A percentile compares a stretch with the other conserved stretches of the same genome.
These are phyloP conservation scores for Drosophila recens DNA, from an alignment of 2,888 invertebrate genomes.

Conservation along the genomic window DNA sequence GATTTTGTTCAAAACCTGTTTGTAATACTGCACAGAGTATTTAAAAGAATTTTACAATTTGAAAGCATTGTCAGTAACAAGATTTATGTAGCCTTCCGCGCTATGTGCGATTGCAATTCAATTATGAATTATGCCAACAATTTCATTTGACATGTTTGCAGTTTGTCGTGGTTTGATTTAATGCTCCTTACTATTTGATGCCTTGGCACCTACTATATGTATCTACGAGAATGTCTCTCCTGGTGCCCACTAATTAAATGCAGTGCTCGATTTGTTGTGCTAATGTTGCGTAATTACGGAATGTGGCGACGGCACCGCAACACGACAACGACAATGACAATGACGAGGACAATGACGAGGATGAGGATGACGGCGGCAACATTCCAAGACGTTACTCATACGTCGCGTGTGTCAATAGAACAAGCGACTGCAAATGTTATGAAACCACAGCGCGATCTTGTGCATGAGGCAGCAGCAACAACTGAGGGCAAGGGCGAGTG, in stretches of 20 bases:
- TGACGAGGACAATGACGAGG: slow-evolving; percentile 38
- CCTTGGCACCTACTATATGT: background rate
- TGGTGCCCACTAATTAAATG: slow-evolving; percentile 70
- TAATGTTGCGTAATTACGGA: slow-evolving; percentile 76
- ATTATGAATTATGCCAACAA: slow-evolving; percentile 78
- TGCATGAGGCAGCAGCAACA: slow-evolving; percentile 1
- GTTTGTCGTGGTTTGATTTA: slow-evolving; percentile 26
- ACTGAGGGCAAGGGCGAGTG: slow-evolving; percentile 13
- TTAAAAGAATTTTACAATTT: background rate
- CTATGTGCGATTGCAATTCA: slow-evolving; percentile 63
- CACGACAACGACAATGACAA: slow-evolving; percentile 14
- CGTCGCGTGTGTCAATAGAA: slow-evolving; percentile 78
- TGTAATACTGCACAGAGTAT: background rate
- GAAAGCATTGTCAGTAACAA: slow-evolving; percentile 28
- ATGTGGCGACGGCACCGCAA: slow-evolving; percentile 31
- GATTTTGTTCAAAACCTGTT: too few relatives aligned
- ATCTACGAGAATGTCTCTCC: background rate
- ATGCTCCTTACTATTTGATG: slow-evolving; percentile 2
- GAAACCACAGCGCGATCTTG: slow-evolving; percentile 38
- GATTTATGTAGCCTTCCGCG: slow-evolving; percentile 71
- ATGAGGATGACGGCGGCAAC: slow-evolving; percentile 62
- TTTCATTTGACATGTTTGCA: slow-evolving; percentile 62
- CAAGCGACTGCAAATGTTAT: slow-evolving; percentile 48
- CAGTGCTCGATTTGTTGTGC: slow-evolving; percentile 79
- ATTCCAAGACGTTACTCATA: slow-evolving; percentile 75